These are phyloP conservation scores for Coecobrya sp. DNA, from an alignment of 2,888 invertebrate genomes.

Conservation along the genomic window DNA sequence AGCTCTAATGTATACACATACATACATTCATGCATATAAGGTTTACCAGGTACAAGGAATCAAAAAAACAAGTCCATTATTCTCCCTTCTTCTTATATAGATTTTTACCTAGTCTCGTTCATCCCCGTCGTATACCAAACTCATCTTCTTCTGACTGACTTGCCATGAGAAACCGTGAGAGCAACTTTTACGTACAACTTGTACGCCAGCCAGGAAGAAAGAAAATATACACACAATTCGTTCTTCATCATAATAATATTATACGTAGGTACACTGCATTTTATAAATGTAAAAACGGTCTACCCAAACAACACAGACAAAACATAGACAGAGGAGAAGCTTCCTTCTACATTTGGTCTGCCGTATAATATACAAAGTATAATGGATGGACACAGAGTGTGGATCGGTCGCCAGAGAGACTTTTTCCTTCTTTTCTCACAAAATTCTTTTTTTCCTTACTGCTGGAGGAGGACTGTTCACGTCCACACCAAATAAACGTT, in stretches of 20 bases:
- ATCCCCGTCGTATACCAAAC: conserved; percentile 49
- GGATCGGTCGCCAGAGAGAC: conserved; percentile 55
- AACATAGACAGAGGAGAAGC: conserved; percentile 60
- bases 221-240: too few species aligned
- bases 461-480: conserved; percentile 71
- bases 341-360: too few species aligned
- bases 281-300: too few species aligned
- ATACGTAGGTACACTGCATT: background rate
- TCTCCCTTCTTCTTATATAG: too few species aligned
- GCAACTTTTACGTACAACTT: background rate
- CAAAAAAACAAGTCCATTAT: conserved; percentile 67
- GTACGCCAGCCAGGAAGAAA: conserved; percentile 20
- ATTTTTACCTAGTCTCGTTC: conserved; percentile 19
- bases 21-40: too few species aligned
- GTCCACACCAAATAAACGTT: too few species aligned
- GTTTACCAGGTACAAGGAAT: background rate
- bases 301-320: too few species aligned
- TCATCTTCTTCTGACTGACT: conserved; percentile 62
- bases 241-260: conserved; percentile 3
- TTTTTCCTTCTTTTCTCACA: conserved; percentile 12
- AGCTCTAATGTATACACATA: too few species aligned
- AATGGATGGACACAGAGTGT: conserved; percentile 43
- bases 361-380: too few species aligned
- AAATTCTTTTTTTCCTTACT: background rate
- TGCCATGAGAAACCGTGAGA: conserved; percentile 24